Evolutionary conservation across 2,888 invertebrate genomes (phyloP).

Genomic region (Allophyes oxyacanthae): DNA sequence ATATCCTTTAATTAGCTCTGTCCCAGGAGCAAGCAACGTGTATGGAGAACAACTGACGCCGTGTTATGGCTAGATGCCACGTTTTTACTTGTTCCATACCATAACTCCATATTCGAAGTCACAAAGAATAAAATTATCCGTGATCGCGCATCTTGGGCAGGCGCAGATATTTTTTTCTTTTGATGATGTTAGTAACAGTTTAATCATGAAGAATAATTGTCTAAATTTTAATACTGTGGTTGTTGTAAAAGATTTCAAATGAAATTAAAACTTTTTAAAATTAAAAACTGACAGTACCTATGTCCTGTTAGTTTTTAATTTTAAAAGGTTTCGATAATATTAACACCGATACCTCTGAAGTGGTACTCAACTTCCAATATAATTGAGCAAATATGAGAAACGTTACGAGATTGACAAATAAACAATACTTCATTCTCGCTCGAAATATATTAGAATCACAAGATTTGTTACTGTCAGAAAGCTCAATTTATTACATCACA

Average conservation of each 20-base stretch:
- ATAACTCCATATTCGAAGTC: too few species aligned
- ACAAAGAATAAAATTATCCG: too few species aligned
- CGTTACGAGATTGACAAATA: conserved; percentile 11
- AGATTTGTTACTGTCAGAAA: conserved; percentile 23
- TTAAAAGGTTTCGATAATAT: conserved; percentile 12
- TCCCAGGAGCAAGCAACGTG: conserved; percentile 19
- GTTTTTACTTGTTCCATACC: too few species aligned
- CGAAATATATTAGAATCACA: conserved; percentile 19
- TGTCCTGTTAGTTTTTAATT: too few species aligned
- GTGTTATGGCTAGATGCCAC: background rate
- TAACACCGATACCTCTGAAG: background rate
- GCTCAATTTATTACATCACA: conserved; percentile 33
- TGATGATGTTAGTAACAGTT: too few species aligned
- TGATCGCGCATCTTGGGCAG: too few species aligned
- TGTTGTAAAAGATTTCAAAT: too few species aligned
- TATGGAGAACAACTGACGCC: conserved; percentile 1
- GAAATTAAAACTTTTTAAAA: too few species aligned
- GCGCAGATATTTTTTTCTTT: too few species aligned
- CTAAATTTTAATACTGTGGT: too few species aligned
- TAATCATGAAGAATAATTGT: too few species aligned
- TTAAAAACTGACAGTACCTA: too few species aligned
- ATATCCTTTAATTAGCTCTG: conserved; percentile 44
- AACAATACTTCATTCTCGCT: conserved; percentile 34
- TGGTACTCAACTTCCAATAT: background rate
- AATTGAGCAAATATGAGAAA: conserved; percentile 6